Evolutionary conservation across 2,888 invertebrate genomes (phyloP).

Genomic region (Papilio elwesi): DNA sequence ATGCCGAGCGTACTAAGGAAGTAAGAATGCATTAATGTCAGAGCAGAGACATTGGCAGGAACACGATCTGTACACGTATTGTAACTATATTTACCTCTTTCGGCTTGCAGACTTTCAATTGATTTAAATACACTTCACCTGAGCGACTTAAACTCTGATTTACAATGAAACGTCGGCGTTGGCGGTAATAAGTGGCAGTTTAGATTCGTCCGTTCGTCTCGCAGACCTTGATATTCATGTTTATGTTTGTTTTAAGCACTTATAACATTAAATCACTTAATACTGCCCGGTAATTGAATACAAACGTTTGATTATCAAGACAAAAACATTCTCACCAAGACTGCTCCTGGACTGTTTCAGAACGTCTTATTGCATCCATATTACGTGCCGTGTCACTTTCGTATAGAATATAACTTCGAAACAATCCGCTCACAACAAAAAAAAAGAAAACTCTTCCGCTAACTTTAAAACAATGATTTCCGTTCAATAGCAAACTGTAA

Average conservation of each 20-base stretch:
- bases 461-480: slow-evolving; percentile 56
- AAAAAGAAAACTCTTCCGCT: slow-evolving; percentile 46
- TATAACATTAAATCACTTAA: slow-evolving; percentile 23
- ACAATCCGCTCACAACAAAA: slow-evolving; percentile 57
- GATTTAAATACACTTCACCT: slow-evolving; percentile 30
- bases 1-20: slow-evolving; percentile 33
- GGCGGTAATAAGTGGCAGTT: slow-evolving; percentile 15
- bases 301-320: slow-evolving; percentile 6
- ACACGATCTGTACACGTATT: slow-evolving; percentile 16
- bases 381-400: slow-evolving; percentile 45
- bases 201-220: slow-evolving; percentile 23
- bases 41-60: slow-evolving; percentile 22
- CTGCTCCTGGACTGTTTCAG: not conserved
- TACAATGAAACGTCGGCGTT: slow-evolving; percentile 29
- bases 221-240: slow-evolving; percentile 26
- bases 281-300: slow-evolving; percentile 22
- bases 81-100: slow-evolving; percentile 5
- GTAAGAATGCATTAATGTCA: slow-evolving; percentile 20
- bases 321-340: slow-evolving; percentile 24
- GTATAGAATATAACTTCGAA: slow-evolving; percentile 63
- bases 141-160: slow-evolving; percentile 15
- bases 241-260: slow-evolving; percentile 32
- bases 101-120: slow-evolving; percentile 6
- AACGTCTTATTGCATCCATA: slow-evolving; percentile 39
- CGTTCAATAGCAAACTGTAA: slow-evolving; percentile 48